Evolutionary conservation across 2,113 vertebrate species (phyloP).

Genomic region (Pedetes capensis): DNA sequence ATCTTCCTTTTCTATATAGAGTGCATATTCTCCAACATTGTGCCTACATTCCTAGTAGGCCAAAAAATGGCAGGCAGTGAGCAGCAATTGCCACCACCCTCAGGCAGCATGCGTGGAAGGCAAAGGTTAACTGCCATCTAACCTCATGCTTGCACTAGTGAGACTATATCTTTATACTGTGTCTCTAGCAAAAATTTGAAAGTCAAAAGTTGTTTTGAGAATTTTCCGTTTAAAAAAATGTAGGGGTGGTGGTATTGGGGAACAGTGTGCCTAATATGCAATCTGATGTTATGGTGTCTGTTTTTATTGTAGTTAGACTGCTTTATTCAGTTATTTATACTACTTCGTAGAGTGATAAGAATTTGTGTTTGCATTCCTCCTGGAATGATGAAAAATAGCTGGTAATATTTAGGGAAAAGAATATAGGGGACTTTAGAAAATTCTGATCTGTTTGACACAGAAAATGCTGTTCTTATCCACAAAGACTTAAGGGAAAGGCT

Average conservation of each 20-base stretch:
- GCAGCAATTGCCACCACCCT: too few relatives aligned
- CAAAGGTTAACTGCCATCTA: not conserved
- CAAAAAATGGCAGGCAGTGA: not conserved
- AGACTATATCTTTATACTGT: not conserved
- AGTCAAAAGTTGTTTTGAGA: not conserved
- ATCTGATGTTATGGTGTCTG: not conserved
- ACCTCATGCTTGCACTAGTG: not conserved
- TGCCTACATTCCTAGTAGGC: not conserved
- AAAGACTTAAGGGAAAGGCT: not conserved
- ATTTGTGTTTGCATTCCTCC: not conserved
- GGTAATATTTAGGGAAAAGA: not conserved
- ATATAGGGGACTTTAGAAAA: not conserved
- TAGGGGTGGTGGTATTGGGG: not conserved
- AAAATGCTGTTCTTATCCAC: not conserved
- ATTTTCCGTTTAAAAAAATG: not conserved
- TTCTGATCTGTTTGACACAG: not conserved
- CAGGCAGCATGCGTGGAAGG: too few relatives aligned
- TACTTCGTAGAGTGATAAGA: not conserved
- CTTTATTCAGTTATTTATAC: not conserved
- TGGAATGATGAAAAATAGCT: not conserved
- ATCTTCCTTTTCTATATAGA: not conserved
- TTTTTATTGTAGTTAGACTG: not conserved
- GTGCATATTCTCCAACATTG: not conserved
- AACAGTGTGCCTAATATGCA: not conserved
- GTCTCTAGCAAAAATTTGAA: not conserved